Conservation (phyloP, 2,888 invertebrate genomes). For the Cordylochernes scorpioides region DNA sequence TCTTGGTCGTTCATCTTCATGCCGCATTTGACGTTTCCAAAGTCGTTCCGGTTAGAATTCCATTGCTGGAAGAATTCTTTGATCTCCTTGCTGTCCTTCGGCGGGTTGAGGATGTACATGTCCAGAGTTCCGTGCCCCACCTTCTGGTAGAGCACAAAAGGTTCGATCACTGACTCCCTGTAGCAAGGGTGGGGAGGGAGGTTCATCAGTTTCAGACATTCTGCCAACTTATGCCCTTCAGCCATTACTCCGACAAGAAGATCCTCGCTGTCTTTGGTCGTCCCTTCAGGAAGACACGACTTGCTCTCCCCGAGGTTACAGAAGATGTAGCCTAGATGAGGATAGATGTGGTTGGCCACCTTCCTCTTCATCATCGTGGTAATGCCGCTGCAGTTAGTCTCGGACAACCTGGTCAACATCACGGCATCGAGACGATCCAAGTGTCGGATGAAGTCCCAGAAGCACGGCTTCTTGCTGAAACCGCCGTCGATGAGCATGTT, state of each 20-base stretch:
- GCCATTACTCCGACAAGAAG: conserved; percentile 55
- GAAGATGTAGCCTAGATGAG: conserved; percentile 86
- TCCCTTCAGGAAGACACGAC: conserved; percentile 40
- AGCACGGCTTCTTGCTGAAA: conserved; percentile 72
- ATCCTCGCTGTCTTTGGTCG: conserved; percentile 49
- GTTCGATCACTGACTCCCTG: conserved; percentile 35
- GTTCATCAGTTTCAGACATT: conserved; percentile 52
- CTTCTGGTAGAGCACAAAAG: conserved; percentile 86
- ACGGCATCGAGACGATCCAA: conserved; percentile 83
- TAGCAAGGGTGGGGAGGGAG: conserved; percentile 64
- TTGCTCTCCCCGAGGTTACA: conserved; percentile 49
- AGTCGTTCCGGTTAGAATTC: conserved; percentile 30
- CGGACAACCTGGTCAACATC: conserved; percentile 70
- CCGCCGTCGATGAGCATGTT: conserved; percentile 87
- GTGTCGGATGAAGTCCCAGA: conserved; percentile 90
- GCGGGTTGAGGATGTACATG: conserved; percentile 86
- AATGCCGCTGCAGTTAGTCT: conserved; percentile 69
- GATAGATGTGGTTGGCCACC: conserved; percentile 33
- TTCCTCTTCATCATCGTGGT: conserved; percentile 62
- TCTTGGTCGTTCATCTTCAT: conserved; percentile 22
- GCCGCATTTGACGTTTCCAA: conserved; percentile 8
- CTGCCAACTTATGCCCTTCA: conserved; percentile 58
- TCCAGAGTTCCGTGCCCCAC: conserved; percentile 60
- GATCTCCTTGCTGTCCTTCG: conserved; percentile 71
- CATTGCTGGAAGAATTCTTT: conserved; percentile 73